Conservation (phyloP, 2,797 vertebrate genomes). For the Danio kyathit region DNA sequence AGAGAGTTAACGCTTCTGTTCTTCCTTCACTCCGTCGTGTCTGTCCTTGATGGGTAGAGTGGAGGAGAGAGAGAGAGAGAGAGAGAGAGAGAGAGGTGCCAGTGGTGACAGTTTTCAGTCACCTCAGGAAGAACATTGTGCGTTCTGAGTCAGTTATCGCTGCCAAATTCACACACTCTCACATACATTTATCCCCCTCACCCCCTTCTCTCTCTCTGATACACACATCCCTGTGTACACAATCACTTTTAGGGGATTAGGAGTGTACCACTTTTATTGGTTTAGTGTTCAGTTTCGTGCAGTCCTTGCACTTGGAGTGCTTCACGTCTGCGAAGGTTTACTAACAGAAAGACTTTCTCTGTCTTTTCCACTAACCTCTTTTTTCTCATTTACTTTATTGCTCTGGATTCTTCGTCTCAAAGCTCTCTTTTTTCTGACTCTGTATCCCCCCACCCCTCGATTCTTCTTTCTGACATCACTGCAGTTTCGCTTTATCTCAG, state of each 20-base stretch:
- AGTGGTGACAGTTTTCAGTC: conserved; percentile 75
- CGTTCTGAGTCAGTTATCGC: conserved; percentile 59
- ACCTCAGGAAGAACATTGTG: conserved; percentile 68
- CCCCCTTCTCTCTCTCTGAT: neutral
- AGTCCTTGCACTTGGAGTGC: neutral
- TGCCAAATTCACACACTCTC: conserved; percentile 48
- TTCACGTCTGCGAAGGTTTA: conserved; percentile 25
- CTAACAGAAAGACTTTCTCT: conserved; percentile 11
- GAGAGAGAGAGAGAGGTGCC: conserved; percentile 58
- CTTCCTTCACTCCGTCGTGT: conserved; percentile 51
- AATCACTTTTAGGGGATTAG: conserved; percentile 54
- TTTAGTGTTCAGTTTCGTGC: conserved; percentile 31
- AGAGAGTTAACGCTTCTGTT: conserved; percentile 52
- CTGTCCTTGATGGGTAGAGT: conserved; percentile 58
- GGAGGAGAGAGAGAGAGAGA: conserved; percentile 33
- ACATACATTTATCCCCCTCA: conserved; percentile 5
- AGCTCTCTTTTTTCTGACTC: conserved; percentile 27
- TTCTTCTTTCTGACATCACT: conserved; percentile 42
- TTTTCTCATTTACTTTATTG: conserved; percentile 41
- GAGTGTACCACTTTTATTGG: conserved; percentile 53
- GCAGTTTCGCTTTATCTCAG: conserved; percentile 38
- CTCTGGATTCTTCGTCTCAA: conserved; percentile 21
- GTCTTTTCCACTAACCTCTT: conserved; percentile 27
- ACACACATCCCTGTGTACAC: conserved; percentile 24
- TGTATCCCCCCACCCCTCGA: neutral